These are phyloP conservation scores for Oscheius sp. DNA, from an alignment of 2,888 invertebrate genomes.

Conservation along the genomic window DNA sequence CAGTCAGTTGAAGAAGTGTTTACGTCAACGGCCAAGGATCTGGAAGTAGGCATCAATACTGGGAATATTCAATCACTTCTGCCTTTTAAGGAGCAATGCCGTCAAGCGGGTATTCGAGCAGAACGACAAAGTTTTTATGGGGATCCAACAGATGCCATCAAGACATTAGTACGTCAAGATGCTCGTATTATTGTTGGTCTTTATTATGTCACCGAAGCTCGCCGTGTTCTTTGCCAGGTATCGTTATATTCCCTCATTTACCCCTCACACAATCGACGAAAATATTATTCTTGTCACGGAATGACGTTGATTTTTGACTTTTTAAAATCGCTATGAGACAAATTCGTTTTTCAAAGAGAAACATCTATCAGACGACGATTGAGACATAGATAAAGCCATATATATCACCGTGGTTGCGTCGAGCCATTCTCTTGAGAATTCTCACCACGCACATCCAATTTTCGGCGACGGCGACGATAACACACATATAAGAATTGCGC, in stretches of 20 bases:
- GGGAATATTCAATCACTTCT: background rate
- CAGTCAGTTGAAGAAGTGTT: constrained; percentile 92
- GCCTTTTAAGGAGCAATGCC: constrained; percentile 82
- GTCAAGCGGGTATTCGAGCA: constrained; percentile 91
- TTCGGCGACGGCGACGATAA: constrained; percentile 23
- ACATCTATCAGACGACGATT: constrained; percentile 31
- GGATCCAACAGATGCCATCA: constrained; percentile 92
- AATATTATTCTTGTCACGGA: constrained; percentile 2
- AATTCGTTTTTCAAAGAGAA: background rate
- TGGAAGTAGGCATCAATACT: constrained; percentile 78
- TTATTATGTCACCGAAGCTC: constrained; percentile 96
- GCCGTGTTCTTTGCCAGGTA: constrained; percentile 94
- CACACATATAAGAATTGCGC: background rate
- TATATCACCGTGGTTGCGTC: constrained; percentile 29
- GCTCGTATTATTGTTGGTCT: constrained; percentile 96
- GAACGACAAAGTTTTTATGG: constrained; percentile 95
- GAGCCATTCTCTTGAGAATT: constrained; percentile 5
- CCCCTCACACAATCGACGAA: background rate
- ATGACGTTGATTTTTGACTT: background rate
- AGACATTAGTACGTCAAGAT: constrained; percentile 91
- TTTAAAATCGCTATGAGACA: background rate
- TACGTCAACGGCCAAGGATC: constrained; percentile 90
- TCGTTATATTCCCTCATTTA: background rate
- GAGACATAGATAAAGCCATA: constrained; percentile 26
- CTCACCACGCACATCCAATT: constrained; percentile 25